Base-by-base conservation (phyloP, 2,888 invertebrate species). In the Nomada flava region DNA sequence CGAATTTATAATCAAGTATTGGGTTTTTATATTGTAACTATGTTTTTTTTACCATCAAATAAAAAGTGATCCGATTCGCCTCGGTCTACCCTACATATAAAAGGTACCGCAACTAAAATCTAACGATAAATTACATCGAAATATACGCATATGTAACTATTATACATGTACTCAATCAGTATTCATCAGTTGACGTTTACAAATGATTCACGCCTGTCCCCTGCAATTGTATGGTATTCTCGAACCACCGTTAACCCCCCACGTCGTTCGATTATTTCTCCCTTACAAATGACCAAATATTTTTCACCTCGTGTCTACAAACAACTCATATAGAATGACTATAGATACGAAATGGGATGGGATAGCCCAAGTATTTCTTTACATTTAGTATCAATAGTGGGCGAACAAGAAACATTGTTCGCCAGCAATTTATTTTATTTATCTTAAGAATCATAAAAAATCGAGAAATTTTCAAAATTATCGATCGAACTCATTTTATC, bases 171-270 rank as follows among this genome's bases (percentile, higher is more conserved):
- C 42, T 23, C 23, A 42, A 47, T 67, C 64, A 67, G 42, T 53
- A 67, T 77, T 72, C 65, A 68, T 77, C 52, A 20, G 26, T 72
- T 62, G 64, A 59, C 57, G 29, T 70, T 47, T 55, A 50, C 42
- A n/a, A 64, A 72, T 72, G 72, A 72, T 64, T 59, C 65, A 64
- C 20, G 57, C 23, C 18, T n/a, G 53, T 53, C 23, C 29, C 29
- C n/a, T n/a, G 53, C 15, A 67, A 47, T 77, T 63, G 47, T 63
- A 63, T 69, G 57, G 18, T 50, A 55, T 63, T 18, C 42, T n/a
- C 57, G 20, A 64, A 69, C n/a, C 73, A 68, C 73, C 62, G 77
- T 73, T 77, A 78, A 42, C 23, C 59, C 59, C 9, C 55, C 15
- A 4, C n/a, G n/a, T 9, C 18, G 44, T 62, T 68, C 62, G 47